These are phyloP conservation scores for Peromyscus melanophrys DNA, from an alignment of 2,797 vertebrate genomes.

Conservation along the genomic window DNA sequence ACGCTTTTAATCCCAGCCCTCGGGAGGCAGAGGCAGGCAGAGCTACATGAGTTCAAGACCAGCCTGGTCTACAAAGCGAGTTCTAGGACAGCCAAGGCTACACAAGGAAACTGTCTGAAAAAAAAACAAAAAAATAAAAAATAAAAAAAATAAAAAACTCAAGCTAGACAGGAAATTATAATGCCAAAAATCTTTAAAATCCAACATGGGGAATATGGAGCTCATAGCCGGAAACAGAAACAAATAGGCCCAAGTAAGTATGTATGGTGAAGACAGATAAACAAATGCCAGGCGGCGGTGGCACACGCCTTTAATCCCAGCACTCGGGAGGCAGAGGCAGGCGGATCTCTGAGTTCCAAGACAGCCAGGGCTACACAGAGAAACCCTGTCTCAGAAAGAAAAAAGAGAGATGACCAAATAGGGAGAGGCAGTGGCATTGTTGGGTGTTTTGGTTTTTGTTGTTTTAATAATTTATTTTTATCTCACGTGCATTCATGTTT, in stretches of 20 bases:
- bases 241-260: background rate
- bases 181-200: background rate
- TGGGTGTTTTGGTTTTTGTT: background rate
- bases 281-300: background rate
- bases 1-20: background rate
- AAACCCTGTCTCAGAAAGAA: background rate
- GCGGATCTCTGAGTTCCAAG: background rate
- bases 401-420: background rate
- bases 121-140: background rate
- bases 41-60: background rate
- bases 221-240: background rate
- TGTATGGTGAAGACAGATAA: background rate
- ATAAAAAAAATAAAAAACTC: background rate
- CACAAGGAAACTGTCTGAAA: background rate
- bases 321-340: background rate
- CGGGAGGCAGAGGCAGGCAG: background rate
- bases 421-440: background rate
- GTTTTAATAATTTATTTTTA: background rate
- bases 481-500: background rate
- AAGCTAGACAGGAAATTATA: background rate
- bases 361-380: background rate
- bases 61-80: background rate
- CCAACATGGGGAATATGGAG: background rate
- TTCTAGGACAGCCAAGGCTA: background rate
- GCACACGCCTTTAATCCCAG: background rate